Conservation (phyloP, 2,113 vertebrate genomes). For the Tetrao urogallus region DNA sequence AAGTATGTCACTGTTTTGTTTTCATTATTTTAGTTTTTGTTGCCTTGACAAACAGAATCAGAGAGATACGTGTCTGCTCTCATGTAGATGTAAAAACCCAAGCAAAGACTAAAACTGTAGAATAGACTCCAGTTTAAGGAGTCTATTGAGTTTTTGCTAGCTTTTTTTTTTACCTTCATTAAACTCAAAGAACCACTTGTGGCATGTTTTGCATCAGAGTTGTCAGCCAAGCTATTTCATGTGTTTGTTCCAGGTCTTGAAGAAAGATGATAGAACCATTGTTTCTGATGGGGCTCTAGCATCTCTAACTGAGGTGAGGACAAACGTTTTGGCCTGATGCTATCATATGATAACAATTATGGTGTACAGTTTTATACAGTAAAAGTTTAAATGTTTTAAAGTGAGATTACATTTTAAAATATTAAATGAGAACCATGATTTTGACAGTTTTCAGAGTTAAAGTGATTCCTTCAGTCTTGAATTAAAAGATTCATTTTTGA, state of each 20-base stretch:
- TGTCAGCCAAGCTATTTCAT: neutral
- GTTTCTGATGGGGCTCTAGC: slow-evolving; percentile 27
- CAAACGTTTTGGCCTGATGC: neutral
- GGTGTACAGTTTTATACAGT: neutral
- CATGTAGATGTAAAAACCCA: neutral
- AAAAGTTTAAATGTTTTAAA: neutral
- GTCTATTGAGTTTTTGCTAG: neutral
- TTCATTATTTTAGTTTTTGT: neutral
- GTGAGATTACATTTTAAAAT: neutral
- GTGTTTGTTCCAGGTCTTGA: slow-evolving; percentile 71
- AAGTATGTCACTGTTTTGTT: neutral
- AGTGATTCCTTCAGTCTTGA: neutral
- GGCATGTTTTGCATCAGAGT: neutral
- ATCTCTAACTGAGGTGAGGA: slow-evolving; percentile 76
- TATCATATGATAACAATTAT: neutral
- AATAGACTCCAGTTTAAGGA: neutral
- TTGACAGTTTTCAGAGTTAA: neutral
- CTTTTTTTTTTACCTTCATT: neutral
- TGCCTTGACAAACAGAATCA: neutral
- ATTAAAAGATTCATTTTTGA: neutral
- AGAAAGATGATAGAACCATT: slow-evolving; percentile 68
- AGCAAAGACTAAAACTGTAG: neutral
- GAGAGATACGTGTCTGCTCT: neutral
- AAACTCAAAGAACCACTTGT: neutral
- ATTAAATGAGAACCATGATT: neutral